These are phyloP conservation scores for Nomada ferruginata DNA, from an alignment of 2,888 invertebrate species.

Conservation along the genomic window DNA sequence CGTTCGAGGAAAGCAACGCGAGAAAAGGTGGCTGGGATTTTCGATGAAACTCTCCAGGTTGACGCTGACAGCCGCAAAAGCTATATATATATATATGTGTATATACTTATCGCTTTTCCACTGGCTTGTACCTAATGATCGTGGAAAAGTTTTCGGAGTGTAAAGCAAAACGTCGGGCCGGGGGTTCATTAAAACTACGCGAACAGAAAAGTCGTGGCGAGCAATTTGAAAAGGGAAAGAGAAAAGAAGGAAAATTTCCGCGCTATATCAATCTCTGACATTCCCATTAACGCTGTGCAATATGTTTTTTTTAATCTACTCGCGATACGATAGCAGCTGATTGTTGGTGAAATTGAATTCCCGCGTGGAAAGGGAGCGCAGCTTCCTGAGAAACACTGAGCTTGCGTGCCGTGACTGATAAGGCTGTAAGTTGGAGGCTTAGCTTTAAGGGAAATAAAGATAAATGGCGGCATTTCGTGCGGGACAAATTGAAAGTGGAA, in stretches of 20 bases:
- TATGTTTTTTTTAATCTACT: constrained; percentile 9
- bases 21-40: background rate
- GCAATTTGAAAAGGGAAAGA: background rate
- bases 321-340: constrained; percentile 15
- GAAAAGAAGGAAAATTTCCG: background rate
- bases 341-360: constrained; percentile 62
- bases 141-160: background rate
- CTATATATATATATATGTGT: background rate
- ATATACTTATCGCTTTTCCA: background rate
- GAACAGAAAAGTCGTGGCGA: background rate
- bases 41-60: background rate
- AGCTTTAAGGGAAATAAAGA: constrained; percentile 70
- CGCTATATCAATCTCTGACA: background rate
- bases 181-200: background rate
- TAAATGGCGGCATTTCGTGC: constrained; percentile 68
- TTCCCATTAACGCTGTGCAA: constrained; percentile 9
- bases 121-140: background rate
- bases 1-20: background rate
- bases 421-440: constrained; percentile 67
- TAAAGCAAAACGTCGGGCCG: background rate
- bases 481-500: constrained; percentile 69
- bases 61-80: background rate
- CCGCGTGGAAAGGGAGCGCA: constrained; percentile 26
- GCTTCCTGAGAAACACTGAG: constrained; percentile 42
- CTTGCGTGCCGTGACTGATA: constrained; percentile 62